Conservation (phyloP, 2,888 invertebrate species). For the Dynastes maya region DNA sequence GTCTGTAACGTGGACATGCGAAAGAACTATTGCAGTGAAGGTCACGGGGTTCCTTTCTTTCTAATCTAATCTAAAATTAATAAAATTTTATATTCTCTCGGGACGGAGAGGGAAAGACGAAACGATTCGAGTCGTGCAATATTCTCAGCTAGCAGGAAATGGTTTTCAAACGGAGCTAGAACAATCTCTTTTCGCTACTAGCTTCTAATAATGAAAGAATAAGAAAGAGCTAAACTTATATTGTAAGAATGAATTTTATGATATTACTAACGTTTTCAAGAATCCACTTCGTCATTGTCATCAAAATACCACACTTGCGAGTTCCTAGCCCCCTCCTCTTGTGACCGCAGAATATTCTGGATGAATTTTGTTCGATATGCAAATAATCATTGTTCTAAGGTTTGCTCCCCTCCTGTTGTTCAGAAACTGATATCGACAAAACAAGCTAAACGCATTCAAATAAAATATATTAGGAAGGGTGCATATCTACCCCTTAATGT, state of each 20-base stretch:
- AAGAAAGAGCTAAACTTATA: too few relatives aligned
- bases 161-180: too few relatives aligned
- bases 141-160: too few relatives aligned
- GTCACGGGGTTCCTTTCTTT: background rate
- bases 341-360: too few relatives aligned
- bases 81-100: slow-evolving; percentile 12
- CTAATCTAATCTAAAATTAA: slow-evolving; percentile 37
- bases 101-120: background rate
- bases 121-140: background rate
- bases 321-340: too few relatives aligned
- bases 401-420: background rate
- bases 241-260: too few relatives aligned
- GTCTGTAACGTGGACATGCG: slow-evolving; percentile 2
- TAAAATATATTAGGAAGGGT: background rate
- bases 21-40: slow-evolving; percentile 17
- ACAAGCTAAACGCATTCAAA: slow-evolving; percentile 12
- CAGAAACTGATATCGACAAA: slow-evolving; percentile 9
- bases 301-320: too few relatives aligned
- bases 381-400: background rate
- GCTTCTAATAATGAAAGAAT: too few relatives aligned
- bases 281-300: too few relatives aligned
- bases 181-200: too few relatives aligned
- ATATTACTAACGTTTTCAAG: too few relatives aligned
- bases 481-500: background rate
- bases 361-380: background rate